Evolutionary conservation across 2,113 vertebrate genomes (phyloP), one percentile per base, ranked within the genome.

Genomic region (Progne subis): DNA sequence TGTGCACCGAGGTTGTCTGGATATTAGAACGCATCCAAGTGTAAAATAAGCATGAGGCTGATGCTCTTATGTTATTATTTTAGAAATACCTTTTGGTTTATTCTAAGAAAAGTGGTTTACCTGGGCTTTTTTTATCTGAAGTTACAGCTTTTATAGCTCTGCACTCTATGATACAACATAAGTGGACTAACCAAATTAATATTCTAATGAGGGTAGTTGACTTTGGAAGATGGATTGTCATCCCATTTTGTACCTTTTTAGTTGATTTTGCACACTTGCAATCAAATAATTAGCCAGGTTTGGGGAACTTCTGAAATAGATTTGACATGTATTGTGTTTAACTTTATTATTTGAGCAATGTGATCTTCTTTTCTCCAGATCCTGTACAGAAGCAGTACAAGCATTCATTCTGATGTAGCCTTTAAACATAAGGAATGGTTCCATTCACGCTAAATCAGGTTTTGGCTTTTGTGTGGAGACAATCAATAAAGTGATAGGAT

Each of bases 11-110:
- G 60, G 49, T 74, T 95, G 79, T 80, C 75, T 90, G 90, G 82
- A 64, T 95, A 94, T 95, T 94, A 80, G 88, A 83, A 94, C 78
- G 95, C 86, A 83, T 88, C 93, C 90, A 83, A 90, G 80, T 96
- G 90, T 95, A 94, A 96, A 91, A 94, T 90, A 88, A 94, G 75
- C 64, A 88, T 90, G 95, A 93, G 71, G 70, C 55, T 94, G 67
- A 87, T 87, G 82, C 56, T 93, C 19, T 34, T 88, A 41, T 17
- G 53, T 83, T 93, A 26, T 94, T 86, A 90, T 91, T 96, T 94
- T 87, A 76, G 78, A 94, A 90, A 92, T 63, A 90, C 78, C 55
- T 93, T 90, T 86, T 2, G 11, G 24, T 59, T 93, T 81, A 47
- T 80, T 94, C 47, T 47, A 18, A 80, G 56, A 63, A 64, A 89